Conservation (phyloP, 2,797 vertebrate species). For the Enteromius radiatus region DNA sequence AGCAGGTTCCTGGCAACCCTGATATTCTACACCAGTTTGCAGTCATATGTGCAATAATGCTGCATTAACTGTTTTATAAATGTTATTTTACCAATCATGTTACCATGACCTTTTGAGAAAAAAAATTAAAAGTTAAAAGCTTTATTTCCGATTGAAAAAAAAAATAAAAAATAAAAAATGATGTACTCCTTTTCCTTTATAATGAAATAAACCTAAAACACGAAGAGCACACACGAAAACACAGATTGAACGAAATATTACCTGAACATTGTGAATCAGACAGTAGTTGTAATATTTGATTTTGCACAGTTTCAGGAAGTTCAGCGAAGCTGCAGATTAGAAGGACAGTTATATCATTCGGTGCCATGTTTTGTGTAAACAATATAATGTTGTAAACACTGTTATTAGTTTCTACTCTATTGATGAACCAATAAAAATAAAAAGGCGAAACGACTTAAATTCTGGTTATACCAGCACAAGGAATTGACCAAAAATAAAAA, state of each 20-base stretch:
- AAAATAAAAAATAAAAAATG: no score
- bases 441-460: background rate
- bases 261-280: slow-evolving; percentile 96
- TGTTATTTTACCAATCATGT: background rate
- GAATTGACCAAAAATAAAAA: background rate
- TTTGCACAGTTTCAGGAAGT: slow-evolving; percentile 98
- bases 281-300: slow-evolving; percentile 98
- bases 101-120: background rate
- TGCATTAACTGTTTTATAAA: background rate
- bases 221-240: no score
- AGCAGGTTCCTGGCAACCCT: background rate
- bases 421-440: no score
- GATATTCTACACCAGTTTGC: background rate
- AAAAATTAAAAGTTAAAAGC: background rate
- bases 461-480: background rate
- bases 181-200: background rate
- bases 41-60: background rate
- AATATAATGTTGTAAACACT: background rate
- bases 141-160: background rate
- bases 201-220: background rate
- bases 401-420: background rate
- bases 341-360: background rate
- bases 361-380: background rate
- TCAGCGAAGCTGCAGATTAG: slow-evolving; percentile 85
- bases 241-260: slow-evolving; percentile 59